Base-by-base conservation (phyloP, 1,140 invertebrate species). In the Conopomorpha cramerella region DNA sequence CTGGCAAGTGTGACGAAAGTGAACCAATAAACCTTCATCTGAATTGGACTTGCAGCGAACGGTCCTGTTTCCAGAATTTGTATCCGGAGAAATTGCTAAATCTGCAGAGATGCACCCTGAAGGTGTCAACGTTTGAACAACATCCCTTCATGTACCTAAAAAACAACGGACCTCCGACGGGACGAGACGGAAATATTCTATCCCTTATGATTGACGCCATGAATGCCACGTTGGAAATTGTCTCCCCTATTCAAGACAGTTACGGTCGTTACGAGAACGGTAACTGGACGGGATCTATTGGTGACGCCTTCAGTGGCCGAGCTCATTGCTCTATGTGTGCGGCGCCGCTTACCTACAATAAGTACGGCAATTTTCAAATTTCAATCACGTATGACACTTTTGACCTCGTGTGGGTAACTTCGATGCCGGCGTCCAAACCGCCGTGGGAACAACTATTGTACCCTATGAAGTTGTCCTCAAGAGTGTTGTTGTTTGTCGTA, bases 281-380 rank as follows among this genome's bases (percentile, higher is more conserved):
- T 8, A 64, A 59, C 23, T 68, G 61, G 64, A 66, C 62, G 12
- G 60, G 64, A 1, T 60, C 55, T 31, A 40, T 68, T 8, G 64
- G 64, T 2, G 54, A 64, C 4, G 45, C 62, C 23, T 62, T 37
- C 15, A 64, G 66, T 18, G 36, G 36, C 4, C 38, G 36, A 19
- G 53, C 46, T 16, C 43, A 64, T 17, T 39, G 39, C 10, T 57
- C 64, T 1, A 48, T 57, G 8, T 61, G 56, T 25, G 51, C 54
- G 3, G 32, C 56, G 23, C 61, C 62, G 6, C 31, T 66, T 1
- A 56, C 55, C 1, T 38, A 43, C 4, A 34, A 36, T 17, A 53
- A 49, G 40, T 55, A 64, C 42, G 52, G 40, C 8, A 54, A 68
- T 50, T 68, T 66, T 39, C 52, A 56, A 47, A 57, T 56, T 43